These are phyloP conservation scores for Popillia japonica DNA, from an alignment of 1,140 invertebrate species.

Conservation along the genomic window DNA sequence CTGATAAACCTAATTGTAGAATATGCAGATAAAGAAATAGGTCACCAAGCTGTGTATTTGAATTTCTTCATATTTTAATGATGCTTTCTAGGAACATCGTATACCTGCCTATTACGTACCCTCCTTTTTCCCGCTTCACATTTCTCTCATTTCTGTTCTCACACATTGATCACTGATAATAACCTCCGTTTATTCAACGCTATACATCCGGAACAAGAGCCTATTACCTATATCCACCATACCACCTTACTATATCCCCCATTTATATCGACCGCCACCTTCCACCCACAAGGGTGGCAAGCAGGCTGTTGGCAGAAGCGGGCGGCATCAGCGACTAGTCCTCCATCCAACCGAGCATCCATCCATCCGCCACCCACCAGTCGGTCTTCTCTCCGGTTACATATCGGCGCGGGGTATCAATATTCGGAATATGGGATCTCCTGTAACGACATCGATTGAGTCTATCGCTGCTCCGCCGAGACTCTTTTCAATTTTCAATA, in stretches of 20 bases:
- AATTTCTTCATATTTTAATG: not conserved
- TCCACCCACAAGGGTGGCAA: not conserved
- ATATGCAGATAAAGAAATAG: too few species aligned
- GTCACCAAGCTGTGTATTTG: too few species aligned
- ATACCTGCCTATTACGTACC: not conserved
- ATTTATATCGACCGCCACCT: not conserved
- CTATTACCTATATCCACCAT: slow-evolving; percentile 24
- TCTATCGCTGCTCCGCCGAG: slow-evolving; percentile 56
- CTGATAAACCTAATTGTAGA: too few species aligned
- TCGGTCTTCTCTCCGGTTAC: slow-evolving; percentile 35
- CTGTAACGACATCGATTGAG: slow-evolving; percentile 58
- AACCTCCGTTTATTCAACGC: slow-evolving; percentile 21
- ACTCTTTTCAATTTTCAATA: slow-evolving; percentile 60
- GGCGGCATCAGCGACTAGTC: slow-evolving; percentile 7
- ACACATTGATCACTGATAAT: slow-evolving; percentile 29
- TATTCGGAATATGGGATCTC: slow-evolving; percentile 52
- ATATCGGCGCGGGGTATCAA: slow-evolving; percentile 47
- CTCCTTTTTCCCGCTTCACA: not conserved
- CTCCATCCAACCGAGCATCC: slow-evolving; percentile 10
- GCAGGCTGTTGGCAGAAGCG: not conserved
- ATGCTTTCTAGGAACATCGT: not conserved
- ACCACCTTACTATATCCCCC: not conserved
- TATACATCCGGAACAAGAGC: slow-evolving; percentile 37
- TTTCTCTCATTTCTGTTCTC: not conserved
- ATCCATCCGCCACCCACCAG: slow-evolving; percentile 21